Percentiles rank a stretch among this genome's conserved stretches.
Conservation (phyloP, 1,140 invertebrate genomes). For the Harlomillsia oculata region DNA sequence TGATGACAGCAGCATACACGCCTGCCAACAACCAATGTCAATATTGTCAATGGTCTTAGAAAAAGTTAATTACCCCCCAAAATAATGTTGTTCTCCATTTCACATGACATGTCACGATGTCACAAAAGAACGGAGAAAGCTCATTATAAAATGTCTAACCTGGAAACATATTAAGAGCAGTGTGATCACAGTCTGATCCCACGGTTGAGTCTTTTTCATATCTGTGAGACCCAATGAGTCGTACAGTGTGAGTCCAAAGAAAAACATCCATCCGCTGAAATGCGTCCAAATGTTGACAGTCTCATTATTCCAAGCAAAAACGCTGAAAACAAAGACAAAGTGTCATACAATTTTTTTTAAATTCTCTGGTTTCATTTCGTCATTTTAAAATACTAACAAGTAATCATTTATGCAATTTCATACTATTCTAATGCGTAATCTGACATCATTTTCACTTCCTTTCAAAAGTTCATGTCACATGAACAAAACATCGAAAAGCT, state of each 20-base stretch:
- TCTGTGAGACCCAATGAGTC: constrained; percentile 66
- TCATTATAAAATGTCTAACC: constrained; percentile 45
- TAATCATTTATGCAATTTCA: too few relatives aligned
- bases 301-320: constrained; percentile 95
- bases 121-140: not conserved
- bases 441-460: too few relatives aligned
- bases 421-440: too few relatives aligned
- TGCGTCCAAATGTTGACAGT: constrained; percentile 97
- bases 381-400: too few relatives aligned
- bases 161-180: constrained; percentile 75
- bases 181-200: constrained; percentile 73
- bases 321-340: constrained; percentile 48
- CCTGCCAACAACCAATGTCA: constrained; percentile 49
- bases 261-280: constrained; percentile 79
- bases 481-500: too few relatives aligned
- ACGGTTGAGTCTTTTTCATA: constrained; percentile 55
- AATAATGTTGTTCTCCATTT: not conserved
- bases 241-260: constrained; percentile 71
- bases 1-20: constrained; percentile 85
- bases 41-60: constrained; percentile 8
- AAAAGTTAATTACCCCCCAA: not conserved
- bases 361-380: too few relatives aligned
- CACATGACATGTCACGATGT: not conserved
- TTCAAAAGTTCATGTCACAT: too few relatives aligned
- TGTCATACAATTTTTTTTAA: not conserved